Evolutionary conservation across 2,113 vertebrate species (phyloP).

Genomic region (Otis tarda): DNA sequence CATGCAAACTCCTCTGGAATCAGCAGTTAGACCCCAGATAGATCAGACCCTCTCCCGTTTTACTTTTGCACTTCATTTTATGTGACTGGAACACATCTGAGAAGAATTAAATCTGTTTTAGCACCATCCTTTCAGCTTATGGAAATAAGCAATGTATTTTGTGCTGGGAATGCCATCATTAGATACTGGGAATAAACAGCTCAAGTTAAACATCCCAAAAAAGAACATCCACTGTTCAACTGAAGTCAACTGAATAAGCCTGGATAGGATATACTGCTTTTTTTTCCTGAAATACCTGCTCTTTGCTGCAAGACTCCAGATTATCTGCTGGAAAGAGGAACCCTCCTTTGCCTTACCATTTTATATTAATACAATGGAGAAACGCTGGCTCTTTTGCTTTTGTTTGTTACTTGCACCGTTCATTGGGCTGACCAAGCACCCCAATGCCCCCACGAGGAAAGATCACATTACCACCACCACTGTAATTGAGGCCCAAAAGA

Average conservation of each 20-base stretch:
- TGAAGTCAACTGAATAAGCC: background rate
- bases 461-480: background rate
- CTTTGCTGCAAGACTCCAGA: background rate
- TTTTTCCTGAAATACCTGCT: background rate
- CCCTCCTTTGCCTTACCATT: background rate
- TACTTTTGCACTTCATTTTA: background rate
- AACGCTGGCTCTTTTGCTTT: accelerated
- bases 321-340: background rate
- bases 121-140: background rate
- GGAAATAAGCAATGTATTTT: background rate
- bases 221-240: background rate
- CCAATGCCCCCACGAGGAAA: background rate
- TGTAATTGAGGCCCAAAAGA: background rate
- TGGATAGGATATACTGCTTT: background rate
- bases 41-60: background rate
- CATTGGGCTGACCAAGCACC: background rate
- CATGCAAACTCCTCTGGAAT: background rate
- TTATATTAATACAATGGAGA: accelerated
- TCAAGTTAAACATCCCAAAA: background rate
- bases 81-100: background rate
- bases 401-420: background rate
- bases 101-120: background rate
- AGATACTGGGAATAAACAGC: background rate
- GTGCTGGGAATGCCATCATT: background rate
- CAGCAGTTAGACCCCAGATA: background rate